Conservation (phyloP, 2,797 vertebrate genomes). For the Potorous gilbertii region DNA sequence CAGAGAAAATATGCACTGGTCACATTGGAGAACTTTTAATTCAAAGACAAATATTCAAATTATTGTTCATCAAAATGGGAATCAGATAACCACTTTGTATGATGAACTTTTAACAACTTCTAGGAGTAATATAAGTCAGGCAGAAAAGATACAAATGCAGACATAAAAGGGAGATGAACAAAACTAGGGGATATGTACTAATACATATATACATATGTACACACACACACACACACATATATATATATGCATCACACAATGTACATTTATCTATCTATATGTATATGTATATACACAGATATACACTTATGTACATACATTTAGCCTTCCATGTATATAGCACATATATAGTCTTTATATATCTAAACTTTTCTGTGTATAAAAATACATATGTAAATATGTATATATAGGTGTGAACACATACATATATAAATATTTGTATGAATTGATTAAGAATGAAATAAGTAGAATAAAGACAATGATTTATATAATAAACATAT, state of each 20-base stretch:
- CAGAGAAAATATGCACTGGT: background rate
- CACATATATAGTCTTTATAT: too few species aligned
- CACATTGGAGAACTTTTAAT: background rate
- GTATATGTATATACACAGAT: too few species aligned
- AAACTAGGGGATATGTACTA: background rate
- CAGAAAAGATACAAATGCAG: background rate
- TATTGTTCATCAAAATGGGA: background rate
- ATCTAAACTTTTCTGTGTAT: background rate
- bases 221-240: background rate
- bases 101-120: background rate
- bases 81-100: background rate
- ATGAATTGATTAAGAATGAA: background rate
- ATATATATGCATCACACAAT: too few species aligned
- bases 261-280: background rate
- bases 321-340: background rate
- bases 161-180: background rate
- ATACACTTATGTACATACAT: too few species aligned
- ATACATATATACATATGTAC: too few species aligned
- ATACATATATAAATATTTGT: background rate
- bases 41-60: background rate
- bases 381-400: background rate
- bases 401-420: background rate
- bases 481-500: background rate
- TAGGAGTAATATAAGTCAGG: background rate
- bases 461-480: background rate